Percentiles rank a stretch among this genome's conserved stretches.
phyloP scores from a whole-genome alignment of 2,113 vertebrate species.

The Nettapus auritus region DNA sequence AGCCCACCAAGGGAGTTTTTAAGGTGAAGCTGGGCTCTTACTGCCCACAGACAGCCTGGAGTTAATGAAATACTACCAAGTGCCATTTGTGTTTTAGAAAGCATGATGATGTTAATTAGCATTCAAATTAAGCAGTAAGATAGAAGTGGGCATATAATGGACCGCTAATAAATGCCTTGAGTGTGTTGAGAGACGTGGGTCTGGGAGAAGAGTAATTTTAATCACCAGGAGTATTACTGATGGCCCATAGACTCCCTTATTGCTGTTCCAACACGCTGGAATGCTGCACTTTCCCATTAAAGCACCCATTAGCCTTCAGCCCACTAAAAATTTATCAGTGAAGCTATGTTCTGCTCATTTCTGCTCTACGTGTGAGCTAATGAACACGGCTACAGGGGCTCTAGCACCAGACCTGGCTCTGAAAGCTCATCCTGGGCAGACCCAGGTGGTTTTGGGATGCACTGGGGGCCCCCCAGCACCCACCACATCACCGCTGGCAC shows the following conservation, averaged over 20 bases:
- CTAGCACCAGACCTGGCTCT: not conserved
- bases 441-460: not conserved
- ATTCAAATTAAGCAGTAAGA: slow-evolving; percentile 66
- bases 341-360: not conserved
- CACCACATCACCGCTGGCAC: accelerated
- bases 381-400: not conserved
- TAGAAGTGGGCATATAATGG: slow-evolving; percentile 53
- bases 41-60: not conserved
- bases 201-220: slow-evolving; percentile 57
- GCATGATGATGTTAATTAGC: slow-evolving; percentile 58
- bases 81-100: slow-evolving; percentile 45
- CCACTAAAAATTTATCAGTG: slow-evolving; percentile 9
- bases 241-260: slow-evolving; percentile 44
- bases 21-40: not conserved
- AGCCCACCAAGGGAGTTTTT: not conserved
- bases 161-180: slow-evolving; percentile 49
- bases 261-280: slow-evolving; percentile 42
- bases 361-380: not conserved
- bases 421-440: accelerated
- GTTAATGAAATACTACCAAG: slow-evolving; percentile 52
- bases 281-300: slow-evolving; percentile 54
- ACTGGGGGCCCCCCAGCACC: accelerated
- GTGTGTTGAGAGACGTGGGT: not conserved
- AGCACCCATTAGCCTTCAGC: slow-evolving; percentile 48
- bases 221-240: slow-evolving; percentile 62